Conservation (phyloP, 2,113 vertebrate species). For the Caracal caracal region DNA sequence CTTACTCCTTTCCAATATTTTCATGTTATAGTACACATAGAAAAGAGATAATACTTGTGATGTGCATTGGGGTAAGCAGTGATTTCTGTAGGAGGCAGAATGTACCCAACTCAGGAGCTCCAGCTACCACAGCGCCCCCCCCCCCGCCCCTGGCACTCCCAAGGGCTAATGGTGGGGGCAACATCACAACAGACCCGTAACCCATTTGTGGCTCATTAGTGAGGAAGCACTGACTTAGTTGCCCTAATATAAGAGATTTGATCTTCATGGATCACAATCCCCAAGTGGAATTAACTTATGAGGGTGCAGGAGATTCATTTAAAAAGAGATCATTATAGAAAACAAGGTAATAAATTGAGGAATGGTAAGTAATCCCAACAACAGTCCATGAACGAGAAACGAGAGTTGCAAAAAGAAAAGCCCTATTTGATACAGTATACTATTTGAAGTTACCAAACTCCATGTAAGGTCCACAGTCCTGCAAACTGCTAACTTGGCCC, state of each 20-base stretch:
- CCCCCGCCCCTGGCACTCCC: not conserved
- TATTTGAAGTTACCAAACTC: not conserved
- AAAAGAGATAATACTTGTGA: not conserved
- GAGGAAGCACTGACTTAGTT: not conserved
- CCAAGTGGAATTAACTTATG: slow-evolving; percentile 5
- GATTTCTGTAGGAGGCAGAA: not conserved
- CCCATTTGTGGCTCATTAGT: not conserved
- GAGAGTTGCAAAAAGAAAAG: not conserved
- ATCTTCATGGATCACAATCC: not conserved
- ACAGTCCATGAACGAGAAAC: not conserved
- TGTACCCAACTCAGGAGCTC: not conserved
- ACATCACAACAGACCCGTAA: not conserved
- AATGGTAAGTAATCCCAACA: slow-evolving; percentile 19
- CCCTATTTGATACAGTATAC: not conserved
- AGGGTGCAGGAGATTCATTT: not conserved
- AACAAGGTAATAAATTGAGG: not conserved
- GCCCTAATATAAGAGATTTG: not conserved
- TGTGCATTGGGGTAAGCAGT: not conserved
- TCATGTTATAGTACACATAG: not conserved
- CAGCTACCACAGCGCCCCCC: not conserved
- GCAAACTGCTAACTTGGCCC: not conserved
- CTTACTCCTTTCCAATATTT: not conserved
- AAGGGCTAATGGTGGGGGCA: too few relatives aligned
- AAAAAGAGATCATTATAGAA: slow-evolving; percentile 21
- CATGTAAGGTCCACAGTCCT: not conserved